Percentiles rank a stretch among this genome's conserved stretches.
Conservation (phyloP, 2,797 vertebrate species). For the Vultur gryphus region DNA sequence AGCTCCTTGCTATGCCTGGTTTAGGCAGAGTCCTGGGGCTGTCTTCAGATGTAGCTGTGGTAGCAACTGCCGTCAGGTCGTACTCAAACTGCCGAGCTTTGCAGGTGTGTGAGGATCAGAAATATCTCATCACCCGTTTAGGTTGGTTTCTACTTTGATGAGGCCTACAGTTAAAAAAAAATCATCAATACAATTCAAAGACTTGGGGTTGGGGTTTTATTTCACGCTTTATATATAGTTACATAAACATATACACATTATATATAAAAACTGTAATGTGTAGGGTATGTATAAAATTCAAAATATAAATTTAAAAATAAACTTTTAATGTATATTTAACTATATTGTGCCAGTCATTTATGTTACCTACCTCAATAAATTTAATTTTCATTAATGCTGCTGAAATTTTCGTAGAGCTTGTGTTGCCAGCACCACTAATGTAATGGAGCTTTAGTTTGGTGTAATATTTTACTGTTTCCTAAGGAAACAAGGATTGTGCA, state of each 20-base stretch:
- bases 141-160: background rate
- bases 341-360: background rate
- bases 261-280: background rate
- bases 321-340: background rate
- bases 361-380: background rate
- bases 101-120: background rate
- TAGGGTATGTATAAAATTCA: background rate
- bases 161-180: background rate
- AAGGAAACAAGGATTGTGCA: background rate
- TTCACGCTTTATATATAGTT: background rate
- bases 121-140: background rate
- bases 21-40: background rate
- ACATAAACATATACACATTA: background rate
- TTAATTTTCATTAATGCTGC: background rate
- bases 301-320: background rate
- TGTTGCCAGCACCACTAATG: background rate
- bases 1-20: background rate
- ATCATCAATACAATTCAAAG: background rate
- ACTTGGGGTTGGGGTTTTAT: background rate
- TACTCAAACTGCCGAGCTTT: background rate
- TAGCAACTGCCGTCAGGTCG: fast-evolving
- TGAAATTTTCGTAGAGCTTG: background rate
- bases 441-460: background rate
- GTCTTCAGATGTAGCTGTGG: background rate
- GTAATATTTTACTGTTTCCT: background rate